Percentiles rank a stretch among this genome's conserved stretches.
Conservation (phyloP, 2,113 vertebrate genomes). For the Atherinomorus stipes region DNA sequence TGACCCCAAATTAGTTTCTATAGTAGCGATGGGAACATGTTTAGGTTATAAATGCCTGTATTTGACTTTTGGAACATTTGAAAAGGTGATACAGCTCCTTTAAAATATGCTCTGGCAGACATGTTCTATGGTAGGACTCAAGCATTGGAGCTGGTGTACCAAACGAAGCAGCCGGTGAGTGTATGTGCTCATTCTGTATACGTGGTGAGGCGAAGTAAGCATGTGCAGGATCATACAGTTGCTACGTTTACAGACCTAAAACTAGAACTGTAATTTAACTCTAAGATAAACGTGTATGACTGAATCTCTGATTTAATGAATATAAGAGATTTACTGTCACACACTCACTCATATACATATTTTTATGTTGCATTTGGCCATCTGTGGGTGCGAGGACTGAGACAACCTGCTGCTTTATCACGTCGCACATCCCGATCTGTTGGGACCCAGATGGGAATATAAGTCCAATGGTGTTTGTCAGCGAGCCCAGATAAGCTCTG, state of each 20-base stretch:
- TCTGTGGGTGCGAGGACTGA: constrained; percentile 39
- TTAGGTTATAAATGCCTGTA: no score
- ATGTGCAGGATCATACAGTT: no score
- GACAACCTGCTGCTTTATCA: constrained; percentile 45
- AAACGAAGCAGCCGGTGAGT: no score
- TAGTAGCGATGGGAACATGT: no score
- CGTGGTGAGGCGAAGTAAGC: not conserved
- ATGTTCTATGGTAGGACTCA: no score
- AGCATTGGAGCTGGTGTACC: no score
- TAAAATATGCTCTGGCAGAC: no score
- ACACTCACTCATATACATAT: not conserved
- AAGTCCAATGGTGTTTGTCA: constrained; percentile 58
- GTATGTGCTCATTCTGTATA: not conserved
- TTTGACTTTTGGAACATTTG: no score
- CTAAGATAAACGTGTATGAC: not conserved
- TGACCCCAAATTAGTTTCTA: no score
- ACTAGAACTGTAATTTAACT: not conserved
- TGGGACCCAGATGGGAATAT: constrained; percentile 65
- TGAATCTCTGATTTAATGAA: constrained; percentile 18
- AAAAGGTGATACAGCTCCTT: no score
- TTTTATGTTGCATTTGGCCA: constrained; percentile 41
- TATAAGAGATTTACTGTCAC: constrained; percentile 25
- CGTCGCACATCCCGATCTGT: constrained; percentile 49
- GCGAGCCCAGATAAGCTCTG: constrained; percentile 57
- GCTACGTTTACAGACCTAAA: not conserved